Evolutionary conservation across 2,797 vertebrate genomes (phyloP).

Genomic region (Argya squamiceps): DNA sequence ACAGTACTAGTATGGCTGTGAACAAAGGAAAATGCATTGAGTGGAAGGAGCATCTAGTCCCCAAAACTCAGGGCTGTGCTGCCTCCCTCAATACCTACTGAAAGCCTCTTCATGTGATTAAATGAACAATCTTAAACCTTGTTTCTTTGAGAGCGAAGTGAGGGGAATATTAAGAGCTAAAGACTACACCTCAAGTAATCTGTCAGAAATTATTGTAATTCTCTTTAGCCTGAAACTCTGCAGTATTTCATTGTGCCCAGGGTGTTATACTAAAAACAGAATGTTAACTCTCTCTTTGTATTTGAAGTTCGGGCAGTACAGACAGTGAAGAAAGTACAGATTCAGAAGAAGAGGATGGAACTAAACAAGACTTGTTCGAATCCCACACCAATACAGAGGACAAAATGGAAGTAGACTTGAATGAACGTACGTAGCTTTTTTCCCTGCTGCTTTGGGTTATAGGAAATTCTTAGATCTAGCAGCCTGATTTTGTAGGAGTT

Average conservation of each 20-base stretch:
- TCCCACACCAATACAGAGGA: constrained; percentile 84
- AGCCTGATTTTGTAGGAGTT: not conserved
- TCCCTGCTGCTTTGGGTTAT: not conserved
- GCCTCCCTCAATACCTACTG: not conserved
- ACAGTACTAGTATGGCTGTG: not conserved
- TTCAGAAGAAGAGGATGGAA: constrained; percentile 92
- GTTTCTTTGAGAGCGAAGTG: not conserved
- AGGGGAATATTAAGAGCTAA: not conserved
- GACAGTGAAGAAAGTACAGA: constrained; percentile 99
- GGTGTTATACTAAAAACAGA: not conserved
- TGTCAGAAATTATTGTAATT: not conserved
- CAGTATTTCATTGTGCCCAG: not conserved
- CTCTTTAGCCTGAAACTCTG: not conserved
- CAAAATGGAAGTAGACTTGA: constrained; percentile 95
- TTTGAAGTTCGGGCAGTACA: constrained; percentile 92
- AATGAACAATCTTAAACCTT: not conserved
- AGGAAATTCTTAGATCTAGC: not conserved
- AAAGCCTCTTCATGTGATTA: not conserved
- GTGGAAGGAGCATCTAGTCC: not conserved
- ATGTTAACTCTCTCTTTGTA: not conserved
- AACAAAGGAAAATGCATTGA: not conserved
- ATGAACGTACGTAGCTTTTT: constrained; percentile 70
- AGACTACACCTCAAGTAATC: not conserved
- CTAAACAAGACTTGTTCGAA: constrained; percentile 90
- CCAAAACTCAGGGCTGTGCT: not conserved